phyloP scores from a whole-genome alignment of 2,113 vertebrate genomes.

The Trichechus manatus region DNA sequence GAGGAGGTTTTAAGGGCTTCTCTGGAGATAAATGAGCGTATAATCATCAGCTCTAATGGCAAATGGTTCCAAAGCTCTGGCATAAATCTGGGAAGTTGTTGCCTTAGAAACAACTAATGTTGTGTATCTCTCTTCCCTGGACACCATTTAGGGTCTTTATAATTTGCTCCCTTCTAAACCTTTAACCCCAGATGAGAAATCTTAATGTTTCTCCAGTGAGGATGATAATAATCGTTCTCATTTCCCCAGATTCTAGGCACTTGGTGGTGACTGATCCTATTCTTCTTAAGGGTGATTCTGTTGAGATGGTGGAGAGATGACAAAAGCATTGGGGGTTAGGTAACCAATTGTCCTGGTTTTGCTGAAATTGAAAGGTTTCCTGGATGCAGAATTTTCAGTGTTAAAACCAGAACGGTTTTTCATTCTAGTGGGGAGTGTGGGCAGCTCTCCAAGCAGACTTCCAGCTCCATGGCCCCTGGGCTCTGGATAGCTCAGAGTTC shows the following conservation, averaged over 20 bases:
- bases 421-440: background rate
- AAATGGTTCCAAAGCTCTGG: constrained; percentile 76
- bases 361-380: background rate
- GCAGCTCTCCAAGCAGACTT: background rate
- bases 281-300: constrained; percentile 23
- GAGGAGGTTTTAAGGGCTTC: constrained; percentile 75
- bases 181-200: constrained; percentile 73
- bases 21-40: constrained; percentile 80
- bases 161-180: constrained; percentile 75
- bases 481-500: background rate
- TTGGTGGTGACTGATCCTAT: background rate
- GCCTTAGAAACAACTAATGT: constrained; percentile 82
- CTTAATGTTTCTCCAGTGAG: constrained; percentile 30
- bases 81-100: constrained; percentile 79
- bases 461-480: background rate
- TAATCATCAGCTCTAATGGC: constrained; percentile 73
- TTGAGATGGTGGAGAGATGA: background rate
- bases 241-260: constrained; percentile 27
- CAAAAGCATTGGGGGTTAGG: background rate
- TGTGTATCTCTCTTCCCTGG: constrained; percentile 75
- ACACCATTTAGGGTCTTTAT: constrained; percentile 67
- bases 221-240: constrained; percentile 6
- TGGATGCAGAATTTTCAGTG: background rate
- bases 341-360: background rate
- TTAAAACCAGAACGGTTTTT: background rate